Evolutionary conservation across 1,140 invertebrate genomes (phyloP).

Genomic region (Drosophila rufa): DNA sequence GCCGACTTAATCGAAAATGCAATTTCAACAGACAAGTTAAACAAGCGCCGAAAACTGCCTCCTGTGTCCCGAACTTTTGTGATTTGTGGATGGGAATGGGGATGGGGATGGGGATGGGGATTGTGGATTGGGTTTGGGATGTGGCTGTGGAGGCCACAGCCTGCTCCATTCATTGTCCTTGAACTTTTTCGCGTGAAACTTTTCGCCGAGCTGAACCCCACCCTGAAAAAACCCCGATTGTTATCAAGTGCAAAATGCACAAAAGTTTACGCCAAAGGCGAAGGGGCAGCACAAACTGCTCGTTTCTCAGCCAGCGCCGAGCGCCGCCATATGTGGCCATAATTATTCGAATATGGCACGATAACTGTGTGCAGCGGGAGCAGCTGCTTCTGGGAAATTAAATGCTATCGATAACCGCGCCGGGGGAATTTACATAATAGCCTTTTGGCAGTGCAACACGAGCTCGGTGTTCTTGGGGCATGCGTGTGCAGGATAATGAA

Average conservation of each 20-base stretch:
- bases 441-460: slow-evolving; percentile 45
- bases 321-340: slow-evolving; percentile 67
- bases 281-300: slow-evolving; percentile 43
- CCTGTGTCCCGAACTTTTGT: slow-evolving; percentile 28
- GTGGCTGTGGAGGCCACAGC: slow-evolving; percentile 9
- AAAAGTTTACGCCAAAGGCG: slow-evolving; percentile 57
- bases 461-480: slow-evolving; percentile 19
- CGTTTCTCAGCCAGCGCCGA: slow-evolving; percentile 41
- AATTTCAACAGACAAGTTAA: slow-evolving; percentile 70
- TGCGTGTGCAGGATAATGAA: slow-evolving; percentile 55
- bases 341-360: slow-evolving; percentile 80
- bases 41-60: slow-evolving; percentile 44
- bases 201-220: slow-evolving; percentile 28
- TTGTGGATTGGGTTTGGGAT: slow-evolving; percentile 1
- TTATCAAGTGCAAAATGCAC: slow-evolving; percentile 80
- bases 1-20: slow-evolving; percentile 77
- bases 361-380: slow-evolving; percentile 33
- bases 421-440: slow-evolving; percentile 57
- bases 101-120: background rate
- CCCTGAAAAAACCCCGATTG: slow-evolving; percentile 52
- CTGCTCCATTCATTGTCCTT: slow-evolving; percentile 53
- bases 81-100: slow-evolving; percentile 5
- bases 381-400: slow-evolving; percentile 54
- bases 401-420: slow-evolving; percentile 57
- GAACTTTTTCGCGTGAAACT: slow-evolving; percentile 72